These are phyloP conservation scores for Villa cingulata DNA, from an alignment of 2,888 invertebrate species.

Conservation along the genomic window DNA sequence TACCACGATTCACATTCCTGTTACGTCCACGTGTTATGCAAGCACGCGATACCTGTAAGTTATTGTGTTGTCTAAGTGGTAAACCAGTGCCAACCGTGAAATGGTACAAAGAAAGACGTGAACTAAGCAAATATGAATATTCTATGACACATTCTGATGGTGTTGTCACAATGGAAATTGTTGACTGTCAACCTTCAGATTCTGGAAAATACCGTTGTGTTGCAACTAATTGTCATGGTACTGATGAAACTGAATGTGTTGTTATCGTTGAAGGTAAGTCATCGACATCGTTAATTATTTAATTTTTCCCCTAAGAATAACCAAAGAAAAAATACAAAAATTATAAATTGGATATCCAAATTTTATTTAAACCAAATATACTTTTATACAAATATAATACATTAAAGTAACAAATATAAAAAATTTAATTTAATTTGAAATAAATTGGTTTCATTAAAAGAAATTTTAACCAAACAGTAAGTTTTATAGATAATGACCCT, in stretches of 20 bases:
- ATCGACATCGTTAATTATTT: background rate
- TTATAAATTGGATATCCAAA: background rate
- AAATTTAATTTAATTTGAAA: background rate
- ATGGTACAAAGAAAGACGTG: conserved; percentile 84
- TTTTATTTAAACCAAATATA: conserved; percentile 2
- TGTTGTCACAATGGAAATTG: conserved; percentile 92
- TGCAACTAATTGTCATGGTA: conserved; percentile 86
- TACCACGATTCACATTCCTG: conserved; percentile 95
- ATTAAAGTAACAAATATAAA: background rate
- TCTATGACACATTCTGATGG: conserved; percentile 86
- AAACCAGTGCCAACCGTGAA: conserved; percentile 88
- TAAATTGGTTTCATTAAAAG: background rate
- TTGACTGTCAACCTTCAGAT: conserved; percentile 86
- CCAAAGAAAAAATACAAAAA: background rate
- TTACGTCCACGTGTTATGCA: conserved; percentile 98
- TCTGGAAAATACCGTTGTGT: conserved; percentile 92
- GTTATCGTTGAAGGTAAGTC: conserved; percentile 84
- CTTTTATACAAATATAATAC: background rate
- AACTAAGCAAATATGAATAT: conserved; percentile 81
- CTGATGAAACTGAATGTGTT: conserved; percentile 89
- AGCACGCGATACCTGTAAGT: conserved; percentile 88
- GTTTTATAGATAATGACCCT: background rate
- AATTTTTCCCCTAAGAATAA: background rate
- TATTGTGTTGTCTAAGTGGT: conserved; percentile 91
- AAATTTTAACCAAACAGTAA: background rate